Evolutionary conservation across 2,113 vertebrate genomes (phyloP).

Genomic region (Bostrychus sinensis): DNA sequence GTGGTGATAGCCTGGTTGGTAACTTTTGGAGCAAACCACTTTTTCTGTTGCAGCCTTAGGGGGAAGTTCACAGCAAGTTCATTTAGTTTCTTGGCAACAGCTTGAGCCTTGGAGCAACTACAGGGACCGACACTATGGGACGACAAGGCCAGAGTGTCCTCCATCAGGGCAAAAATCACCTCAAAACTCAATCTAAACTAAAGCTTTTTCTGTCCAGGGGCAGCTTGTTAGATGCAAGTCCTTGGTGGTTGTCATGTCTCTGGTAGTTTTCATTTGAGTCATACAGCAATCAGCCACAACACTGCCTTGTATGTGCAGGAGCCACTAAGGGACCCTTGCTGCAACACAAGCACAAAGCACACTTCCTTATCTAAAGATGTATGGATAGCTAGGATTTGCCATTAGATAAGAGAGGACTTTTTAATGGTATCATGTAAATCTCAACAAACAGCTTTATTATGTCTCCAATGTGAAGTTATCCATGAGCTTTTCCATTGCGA

Average conservation of each 20-base stretch:
- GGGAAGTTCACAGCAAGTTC: slow-evolving; percentile 62
- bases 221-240: not conserved
- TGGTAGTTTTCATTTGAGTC: slow-evolving; percentile 58
- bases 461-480: not conserved
- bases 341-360: not conserved
- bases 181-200: not conserved
- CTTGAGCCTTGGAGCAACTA: slow-evolving; percentile 33
- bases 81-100: slow-evolving; percentile 64
- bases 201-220: slow-evolving; percentile 19
- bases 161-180: slow-evolving; percentile 11
- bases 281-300: slow-evolving; percentile 19
- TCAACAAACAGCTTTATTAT: not conserved
- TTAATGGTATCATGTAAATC: not conserved
- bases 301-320: slow-evolving; percentile 38
- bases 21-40: slow-evolving; percentile 7
- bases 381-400: not conserved
- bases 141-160: slow-evolving; percentile 28
- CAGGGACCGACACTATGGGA: slow-evolving; percentile 28
- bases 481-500: too few relatives aligned
- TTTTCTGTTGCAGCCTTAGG: not conserved
- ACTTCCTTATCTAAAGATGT: slow-evolving; percentile 11
- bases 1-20: not conserved
- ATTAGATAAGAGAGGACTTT: not conserved
- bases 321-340: not conserved
- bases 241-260: slow-evolving; percentile 4